Conservation (phyloP, 2,113 vertebrate species). For the Odocoileus virginianus region DNA sequence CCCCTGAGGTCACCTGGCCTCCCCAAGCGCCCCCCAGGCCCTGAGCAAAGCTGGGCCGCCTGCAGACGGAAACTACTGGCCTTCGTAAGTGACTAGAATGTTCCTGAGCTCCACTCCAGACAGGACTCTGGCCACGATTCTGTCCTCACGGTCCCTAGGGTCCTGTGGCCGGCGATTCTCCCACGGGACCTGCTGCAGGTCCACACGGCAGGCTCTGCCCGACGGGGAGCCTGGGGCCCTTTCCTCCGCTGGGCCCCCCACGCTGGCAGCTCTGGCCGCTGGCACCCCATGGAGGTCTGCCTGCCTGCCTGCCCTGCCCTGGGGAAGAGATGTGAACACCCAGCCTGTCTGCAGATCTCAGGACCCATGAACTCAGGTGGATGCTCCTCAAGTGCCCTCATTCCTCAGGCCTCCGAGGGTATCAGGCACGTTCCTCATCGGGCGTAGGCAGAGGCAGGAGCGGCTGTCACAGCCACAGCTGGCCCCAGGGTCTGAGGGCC, state of each 20-base stretch:
- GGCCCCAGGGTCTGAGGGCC: background rate
- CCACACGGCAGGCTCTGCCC: background rate
- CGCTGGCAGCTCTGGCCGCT: background rate
- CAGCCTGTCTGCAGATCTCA: background rate
- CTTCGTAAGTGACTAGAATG: background rate
- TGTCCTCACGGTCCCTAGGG: background rate
- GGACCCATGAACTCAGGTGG: background rate
- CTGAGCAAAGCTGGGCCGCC: background rate
- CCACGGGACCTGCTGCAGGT: background rate
- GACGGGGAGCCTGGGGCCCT: background rate
- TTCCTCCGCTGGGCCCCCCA: accelerated
- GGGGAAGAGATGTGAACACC: background rate
- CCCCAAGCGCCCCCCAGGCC: background rate
- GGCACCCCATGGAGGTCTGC: background rate
- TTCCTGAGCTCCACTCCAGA: background rate
- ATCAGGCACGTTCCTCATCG: background rate
- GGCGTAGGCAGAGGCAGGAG: background rate
- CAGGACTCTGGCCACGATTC: background rate
- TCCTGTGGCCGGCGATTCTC: background rate
- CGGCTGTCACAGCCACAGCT: background rate
- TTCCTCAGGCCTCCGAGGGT: background rate
- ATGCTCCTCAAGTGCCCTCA: background rate
- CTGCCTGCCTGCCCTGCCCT: background rate
- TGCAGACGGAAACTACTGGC: background rate
- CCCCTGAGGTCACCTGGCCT: background rate